A percentile compares a stretch with the other conserved stretches of the same genome.
Conservation (phyloP, 2,797 vertebrate genomes). For the Melanotaenia maccullochi region DNA sequence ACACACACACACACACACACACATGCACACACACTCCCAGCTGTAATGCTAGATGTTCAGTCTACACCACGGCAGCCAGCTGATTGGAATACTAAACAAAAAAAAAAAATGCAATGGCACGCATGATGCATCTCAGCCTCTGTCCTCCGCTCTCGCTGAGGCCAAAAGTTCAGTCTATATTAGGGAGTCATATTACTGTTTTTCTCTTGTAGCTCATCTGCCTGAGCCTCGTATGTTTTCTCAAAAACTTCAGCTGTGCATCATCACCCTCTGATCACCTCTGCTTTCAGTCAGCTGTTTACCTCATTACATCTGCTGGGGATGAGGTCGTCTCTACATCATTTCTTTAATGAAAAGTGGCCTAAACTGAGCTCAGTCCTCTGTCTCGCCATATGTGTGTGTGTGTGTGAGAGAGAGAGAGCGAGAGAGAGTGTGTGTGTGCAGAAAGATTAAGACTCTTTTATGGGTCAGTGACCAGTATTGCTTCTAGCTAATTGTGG, state of each 20-base stretch:
- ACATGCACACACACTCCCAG: conserved; percentile 4
- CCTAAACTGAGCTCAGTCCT: conserved; percentile 46
- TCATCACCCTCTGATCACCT: conserved; percentile 54
- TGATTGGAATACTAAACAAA: conserved; percentile 34
- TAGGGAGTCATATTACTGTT: conserved; percentile 62
- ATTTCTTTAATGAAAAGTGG: conserved; percentile 78
- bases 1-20: no score
- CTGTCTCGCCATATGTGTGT: conserved; percentile 30
- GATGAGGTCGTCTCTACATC: conserved; percentile 56
- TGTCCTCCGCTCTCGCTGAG: conserved; percentile 45
- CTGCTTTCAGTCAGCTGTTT: conserved; percentile 51
- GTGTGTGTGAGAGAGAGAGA: not conserved
- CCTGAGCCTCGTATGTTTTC: conserved; percentile 53
- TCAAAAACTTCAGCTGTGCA: conserved; percentile 22
- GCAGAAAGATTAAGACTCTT: conserved; percentile 66
- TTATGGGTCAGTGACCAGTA: conserved; percentile 68
- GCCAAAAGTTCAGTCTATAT: conserved; percentile 62
- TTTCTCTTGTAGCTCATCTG: conserved; percentile 43
- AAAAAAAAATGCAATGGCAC: conserved; percentile 23
- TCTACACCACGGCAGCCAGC: conserved; percentile 36
- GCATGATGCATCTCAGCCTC: conserved; percentile 34
- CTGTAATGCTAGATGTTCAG: conserved; percentile 5
- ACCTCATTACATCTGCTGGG: conserved; percentile 54
- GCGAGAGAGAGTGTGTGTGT: not conserved
- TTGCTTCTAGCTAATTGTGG: conserved; percentile 68